These are phyloP conservation scores for Brachyalestes nurse DNA, from an alignment of 2,797 vertebrate genomes.

Conservation along the genomic window DNA sequence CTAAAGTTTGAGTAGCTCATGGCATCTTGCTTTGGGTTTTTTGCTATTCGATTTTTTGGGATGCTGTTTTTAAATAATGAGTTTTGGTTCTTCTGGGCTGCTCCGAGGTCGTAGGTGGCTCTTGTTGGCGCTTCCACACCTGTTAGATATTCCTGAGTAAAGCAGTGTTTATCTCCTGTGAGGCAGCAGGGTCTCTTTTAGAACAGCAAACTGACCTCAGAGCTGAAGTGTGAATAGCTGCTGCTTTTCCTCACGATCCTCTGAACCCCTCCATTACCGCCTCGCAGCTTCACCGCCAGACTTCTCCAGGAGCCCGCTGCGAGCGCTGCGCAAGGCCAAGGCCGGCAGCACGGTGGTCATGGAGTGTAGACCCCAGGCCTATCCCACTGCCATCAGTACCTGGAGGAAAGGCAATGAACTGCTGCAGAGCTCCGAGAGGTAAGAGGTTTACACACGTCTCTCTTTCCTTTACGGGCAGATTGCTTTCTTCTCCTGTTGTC, in stretches of 20 bases:
- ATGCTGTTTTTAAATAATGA: too few species aligned
- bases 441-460: constrained; percentile 39
- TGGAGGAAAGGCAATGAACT: constrained; percentile 92
- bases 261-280: background rate
- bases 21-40: too few species aligned
- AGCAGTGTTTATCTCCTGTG: background rate
- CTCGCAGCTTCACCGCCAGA: constrained; percentile 88
- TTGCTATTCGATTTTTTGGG: too few species aligned
- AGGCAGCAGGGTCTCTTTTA: background rate
- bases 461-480: background rate
- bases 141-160: background rate
- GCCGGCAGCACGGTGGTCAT: constrained; percentile 87
- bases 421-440: constrained; percentile 89
- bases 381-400: constrained; percentile 84
- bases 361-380: constrained; percentile 92
- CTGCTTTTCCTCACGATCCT: background rate
- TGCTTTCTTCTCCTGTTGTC: background rate
- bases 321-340: constrained; percentile 88
- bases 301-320: constrained; percentile 90
- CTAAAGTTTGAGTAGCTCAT: too few species aligned
- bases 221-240: background rate
- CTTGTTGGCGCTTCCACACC: background rate
- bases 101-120: too few species aligned
- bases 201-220: background rate
- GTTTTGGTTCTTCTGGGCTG: too few species aligned